Percentiles rank a stretch among this genome's conserved stretches.
phyloP scores from a whole-genome alignment of 2,888 invertebrate species.

The Agriopis aurantiaria region DNA sequence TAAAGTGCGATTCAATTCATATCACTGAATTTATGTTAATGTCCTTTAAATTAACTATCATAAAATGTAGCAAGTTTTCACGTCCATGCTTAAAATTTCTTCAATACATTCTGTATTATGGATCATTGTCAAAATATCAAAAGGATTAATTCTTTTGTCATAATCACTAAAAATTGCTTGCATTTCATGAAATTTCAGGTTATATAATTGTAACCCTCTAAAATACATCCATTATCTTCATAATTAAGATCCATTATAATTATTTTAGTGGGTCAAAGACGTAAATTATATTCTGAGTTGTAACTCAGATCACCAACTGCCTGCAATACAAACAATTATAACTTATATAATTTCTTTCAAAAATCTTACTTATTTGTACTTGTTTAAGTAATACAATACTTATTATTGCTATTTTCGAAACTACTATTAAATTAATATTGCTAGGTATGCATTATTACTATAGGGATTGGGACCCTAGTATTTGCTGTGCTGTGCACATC shows the following conservation, averaged over 20 bases:
- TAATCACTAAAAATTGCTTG: slow-evolving; percentile 5
- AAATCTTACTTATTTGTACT: slow-evolving; percentile 19
- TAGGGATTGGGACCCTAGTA: too few relatives aligned
- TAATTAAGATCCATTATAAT: slow-evolving; percentile 66
- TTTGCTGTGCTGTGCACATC: too few relatives aligned
- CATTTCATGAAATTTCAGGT: slow-evolving; percentile 46
- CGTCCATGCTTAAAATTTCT: slow-evolving; percentile 18
- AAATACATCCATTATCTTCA: slow-evolving; percentile 59
- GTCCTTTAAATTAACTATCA: slow-evolving; percentile 12
- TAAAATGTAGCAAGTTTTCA: slow-evolving; percentile 4
- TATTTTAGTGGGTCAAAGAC: slow-evolving; percentile 64
- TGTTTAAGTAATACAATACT: slow-evolving; percentile 1
- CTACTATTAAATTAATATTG: not conserved
- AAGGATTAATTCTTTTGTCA: slow-evolving; percentile 9
- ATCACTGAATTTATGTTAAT: slow-evolving; percentile 30
- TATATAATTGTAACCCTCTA: slow-evolving; percentile 23
- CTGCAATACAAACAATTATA: slow-evolving; percentile 83
- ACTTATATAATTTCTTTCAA: slow-evolving; percentile 41
- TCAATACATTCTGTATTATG: slow-evolving; percentile 21
- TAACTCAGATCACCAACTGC: slow-evolving; percentile 81
- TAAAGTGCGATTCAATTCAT: slow-evolving; percentile 23
- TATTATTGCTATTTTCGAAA: not conserved
- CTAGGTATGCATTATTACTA: not conserved
- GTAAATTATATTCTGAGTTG: slow-evolving; percentile 73
- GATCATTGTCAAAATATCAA: slow-evolving; percentile 12